These are phyloP conservation scores for Mastomys natalensis DNA, from an alignment of 2,113 vertebrate genomes.

Conservation along the genomic window DNA sequence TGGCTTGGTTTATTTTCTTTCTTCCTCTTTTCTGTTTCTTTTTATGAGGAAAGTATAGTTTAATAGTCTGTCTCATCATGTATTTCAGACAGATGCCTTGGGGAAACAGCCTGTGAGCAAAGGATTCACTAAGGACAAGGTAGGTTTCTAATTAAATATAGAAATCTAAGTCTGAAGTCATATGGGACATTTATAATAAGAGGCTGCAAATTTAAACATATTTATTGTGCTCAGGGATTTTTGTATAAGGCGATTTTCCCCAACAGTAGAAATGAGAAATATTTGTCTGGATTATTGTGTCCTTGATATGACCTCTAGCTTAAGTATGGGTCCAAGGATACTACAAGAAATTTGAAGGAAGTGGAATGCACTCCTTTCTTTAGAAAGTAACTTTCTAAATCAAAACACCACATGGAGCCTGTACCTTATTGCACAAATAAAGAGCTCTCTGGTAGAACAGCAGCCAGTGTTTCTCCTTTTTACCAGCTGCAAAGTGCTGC, in stretches of 20 bases:
- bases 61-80: slow-evolving; percentile 38
- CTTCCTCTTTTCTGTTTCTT: slow-evolving; percentile 34
- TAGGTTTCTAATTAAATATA: slow-evolving; percentile 65
- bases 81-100: slow-evolving; percentile 87
- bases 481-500: background rate
- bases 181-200: background rate
- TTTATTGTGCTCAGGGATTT: slow-evolving; percentile 43
- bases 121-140: slow-evolving; percentile 95
- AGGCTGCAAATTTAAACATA: slow-evolving; percentile 32
- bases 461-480: slow-evolving; percentile 11
- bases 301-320: slow-evolving; percentile 47
- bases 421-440: slow-evolving; percentile 56
- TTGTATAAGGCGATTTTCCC: slow-evolving; percentile 19
- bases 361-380: background rate
- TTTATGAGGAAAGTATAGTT: background rate
- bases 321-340: slow-evolving; percentile 3
- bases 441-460: slow-evolving; percentile 9
- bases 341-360: slow-evolving; percentile 45
- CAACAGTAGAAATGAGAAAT: slow-evolving; percentile 29
- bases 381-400: slow-evolving; percentile 44
- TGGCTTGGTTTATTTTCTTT: background rate
- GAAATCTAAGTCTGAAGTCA: background rate
- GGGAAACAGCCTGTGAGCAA: slow-evolving; percentile 83
- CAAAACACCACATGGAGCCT: slow-evolving; percentile 7
- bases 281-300: slow-evolving; percentile 56